Evolutionary conservation across 2,888 invertebrate genomes (phyloP), one percentile per base, ranked within the genome.

Genomic region (Tetragnatha montana): DNA sequence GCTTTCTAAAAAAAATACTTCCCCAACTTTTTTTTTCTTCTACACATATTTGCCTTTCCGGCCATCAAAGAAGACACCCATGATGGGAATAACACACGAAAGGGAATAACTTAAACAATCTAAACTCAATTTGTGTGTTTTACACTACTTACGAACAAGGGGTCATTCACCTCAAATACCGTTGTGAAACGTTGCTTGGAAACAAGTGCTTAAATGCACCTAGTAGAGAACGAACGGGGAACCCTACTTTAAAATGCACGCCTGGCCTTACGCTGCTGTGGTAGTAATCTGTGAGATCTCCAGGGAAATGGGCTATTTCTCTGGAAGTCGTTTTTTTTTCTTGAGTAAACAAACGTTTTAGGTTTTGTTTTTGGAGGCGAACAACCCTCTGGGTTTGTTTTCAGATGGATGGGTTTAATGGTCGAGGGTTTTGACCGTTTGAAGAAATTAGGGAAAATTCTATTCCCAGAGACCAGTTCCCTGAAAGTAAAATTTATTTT

Each of bases 121-220:
- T 60, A 60, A 8, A 60, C 60, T 12, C 60, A 60, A 17, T 60
- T 60, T 60, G 35, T 35, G 35, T 35, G 60, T 60, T 60, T 60
- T 60, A 60, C 60, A 60, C 12, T 60, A 22, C 74, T 74, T 74
- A 6, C 35, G 21, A 70, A n/a, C 19, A 70, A 35, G 19, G 47
- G 71, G 17, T 47, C 21, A 81, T 69, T 84, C 69, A 84, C 84
- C 76, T 50, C 17, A 6, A 60, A 35, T 35, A n/a, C n/a, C 14
- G 49, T 47, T 10, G 60, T 14, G 12, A 8, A 14, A n/a, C 73
- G 86, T 86, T 86, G 86, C 86, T 80, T 60, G 47, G 86, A 35
- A 68, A 86, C 86, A 68, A 73, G 73, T 80, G 86, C 80, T 60
- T 80, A 74, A 73, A 47, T 35, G 73, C 71, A 51, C 19, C 73